Conservation (phyloP, 2,113 vertebrate genomes). For the Eubucco bourcierii region DNA sequence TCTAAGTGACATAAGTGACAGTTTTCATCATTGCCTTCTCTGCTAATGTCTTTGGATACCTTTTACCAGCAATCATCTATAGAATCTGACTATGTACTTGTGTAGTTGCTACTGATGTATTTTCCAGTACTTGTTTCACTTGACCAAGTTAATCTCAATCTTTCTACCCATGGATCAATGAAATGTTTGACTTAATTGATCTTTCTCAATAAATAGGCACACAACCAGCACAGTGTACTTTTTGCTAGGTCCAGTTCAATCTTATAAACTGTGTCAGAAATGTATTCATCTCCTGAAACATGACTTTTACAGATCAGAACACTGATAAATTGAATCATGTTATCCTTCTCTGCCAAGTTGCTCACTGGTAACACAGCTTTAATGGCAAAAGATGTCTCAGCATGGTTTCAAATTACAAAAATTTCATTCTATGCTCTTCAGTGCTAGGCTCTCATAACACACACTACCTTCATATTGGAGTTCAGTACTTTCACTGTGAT, state of each 20-base stretch:
- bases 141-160: neutral
- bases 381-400: neutral
- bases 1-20: neutral
- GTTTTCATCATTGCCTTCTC: neutral
- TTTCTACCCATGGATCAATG: neutral
- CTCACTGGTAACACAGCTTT: neutral
- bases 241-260: neutral
- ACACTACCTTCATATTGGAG: neutral
- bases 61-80: neutral
- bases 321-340: neutral
- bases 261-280: neutral
- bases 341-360: neutral
- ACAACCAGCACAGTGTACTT: neutral
- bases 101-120: neutral
- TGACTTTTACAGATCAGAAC: neutral
- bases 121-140: neutral
- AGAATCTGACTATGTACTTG: neutral
- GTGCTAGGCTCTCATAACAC: neutral
- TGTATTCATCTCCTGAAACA: neutral
- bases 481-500: neutral
- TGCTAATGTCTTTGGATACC: neutral
- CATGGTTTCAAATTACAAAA: neutral
- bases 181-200: neutral
- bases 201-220: neutral
- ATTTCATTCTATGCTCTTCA: neutral